Percentiles rank a stretch among this genome's conserved stretches.
Conservation (phyloP, 64 coral and sea anemone species). For the Dendronephthya gigantea region DNA sequence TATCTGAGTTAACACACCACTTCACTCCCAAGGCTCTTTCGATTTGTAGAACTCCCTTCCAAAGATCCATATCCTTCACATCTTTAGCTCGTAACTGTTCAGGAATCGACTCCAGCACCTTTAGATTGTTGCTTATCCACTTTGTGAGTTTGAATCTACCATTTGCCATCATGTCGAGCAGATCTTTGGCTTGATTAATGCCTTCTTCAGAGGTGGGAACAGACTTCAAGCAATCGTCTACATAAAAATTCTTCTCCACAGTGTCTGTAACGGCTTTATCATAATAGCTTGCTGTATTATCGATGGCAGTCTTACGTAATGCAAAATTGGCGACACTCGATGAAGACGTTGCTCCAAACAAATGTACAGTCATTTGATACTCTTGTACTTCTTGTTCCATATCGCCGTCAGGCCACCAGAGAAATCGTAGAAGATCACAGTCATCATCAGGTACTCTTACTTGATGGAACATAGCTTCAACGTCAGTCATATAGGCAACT, state of each 20-base stretch:
- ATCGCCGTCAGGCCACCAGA: slow-evolving; percentile 40
- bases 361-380: slow-evolving; percentile 33
- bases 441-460: slow-evolving; percentile 26
- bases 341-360: slow-evolving; percentile 25
- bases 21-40: slow-evolving; percentile 39
- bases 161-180: not conserved
- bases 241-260: not conserved
- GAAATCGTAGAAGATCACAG: slow-evolving; percentile 24
- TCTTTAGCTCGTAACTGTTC: not conserved
- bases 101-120: slow-evolving; percentile 25
- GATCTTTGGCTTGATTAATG: not conserved
- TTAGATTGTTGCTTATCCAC: not conserved
- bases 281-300: not conserved
- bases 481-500: slow-evolving; percentile 11
- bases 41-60: slow-evolving; percentile 12
- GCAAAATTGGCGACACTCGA: slow-evolving; percentile 35
- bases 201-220: not conserved
- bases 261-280: not conserved
- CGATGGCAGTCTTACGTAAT: not conserved
- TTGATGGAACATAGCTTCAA: slow-evolving; percentile 28
- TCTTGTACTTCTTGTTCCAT: slow-evolving; percentile 2
- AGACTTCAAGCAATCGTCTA: not conserved
- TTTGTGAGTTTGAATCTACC: not conserved
- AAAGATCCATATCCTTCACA: slow-evolving; percentile 19
- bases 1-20: slow-evolving; percentile 30